These are phyloP conservation scores for Chloropsis cyanopogon DNA, from an alignment of 2,113 vertebrate species.

Conservation along the genomic window DNA sequence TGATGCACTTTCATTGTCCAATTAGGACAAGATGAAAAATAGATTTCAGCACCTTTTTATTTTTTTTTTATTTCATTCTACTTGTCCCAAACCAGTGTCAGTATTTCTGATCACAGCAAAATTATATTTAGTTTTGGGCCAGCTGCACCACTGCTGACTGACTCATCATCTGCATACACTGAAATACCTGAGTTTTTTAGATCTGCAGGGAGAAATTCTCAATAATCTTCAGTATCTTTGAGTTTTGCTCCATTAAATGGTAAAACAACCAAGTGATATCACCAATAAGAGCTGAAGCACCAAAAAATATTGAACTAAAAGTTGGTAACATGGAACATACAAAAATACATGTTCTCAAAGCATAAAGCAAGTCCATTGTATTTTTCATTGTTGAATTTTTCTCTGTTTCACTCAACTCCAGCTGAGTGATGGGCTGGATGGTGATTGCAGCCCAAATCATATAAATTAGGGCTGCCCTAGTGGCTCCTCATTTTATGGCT, in stretches of 20 bases:
- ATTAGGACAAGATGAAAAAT: neutral
- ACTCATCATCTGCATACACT: neutral
- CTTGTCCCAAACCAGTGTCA: neutral
- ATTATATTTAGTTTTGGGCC: neutral
- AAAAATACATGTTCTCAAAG: neutral
- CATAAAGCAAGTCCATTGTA: neutral
- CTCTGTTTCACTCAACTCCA: neutral
- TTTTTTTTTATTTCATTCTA: neutral
- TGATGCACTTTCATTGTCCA: neutral
- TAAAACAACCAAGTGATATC: neutral
- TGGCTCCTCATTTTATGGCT: neutral
- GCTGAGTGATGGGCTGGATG: neutral
- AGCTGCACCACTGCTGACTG: neutral
- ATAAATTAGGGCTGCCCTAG: neutral
- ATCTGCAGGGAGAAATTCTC: neutral
- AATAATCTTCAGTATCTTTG: neutral
- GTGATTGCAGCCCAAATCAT: neutral
- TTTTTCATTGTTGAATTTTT: neutral
- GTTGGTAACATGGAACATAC: neutral
- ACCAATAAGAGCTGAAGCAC: neutral
- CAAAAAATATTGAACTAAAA: neutral
- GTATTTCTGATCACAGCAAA: neutral
- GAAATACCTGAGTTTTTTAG: neutral
- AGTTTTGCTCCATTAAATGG: neutral
- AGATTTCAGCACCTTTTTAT: neutral